Base-by-base conservation (phyloP, 2,888 invertebrate genomes). In the Onchidella celtica region DNA sequence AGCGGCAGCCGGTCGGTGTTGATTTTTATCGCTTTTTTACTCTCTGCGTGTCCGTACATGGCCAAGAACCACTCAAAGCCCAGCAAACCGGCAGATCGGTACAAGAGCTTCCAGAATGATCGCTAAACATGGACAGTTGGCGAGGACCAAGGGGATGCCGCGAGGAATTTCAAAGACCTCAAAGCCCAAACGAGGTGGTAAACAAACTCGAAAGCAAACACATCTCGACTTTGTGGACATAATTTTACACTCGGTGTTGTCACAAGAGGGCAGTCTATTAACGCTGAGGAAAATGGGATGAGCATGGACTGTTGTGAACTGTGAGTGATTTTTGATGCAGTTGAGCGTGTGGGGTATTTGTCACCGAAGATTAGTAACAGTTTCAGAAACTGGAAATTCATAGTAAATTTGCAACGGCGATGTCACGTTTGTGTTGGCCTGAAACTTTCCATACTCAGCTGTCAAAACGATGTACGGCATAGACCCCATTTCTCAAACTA, bases 61-160 rank as follows among this genome's bases (percentile, higher is more conserved):
- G 27, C 0, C 32, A 21, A 47, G 29, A 36, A 57, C 66, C 77
- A 77, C 77, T 77, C 57, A 11, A 68, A 77, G 24, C 68, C n/a
- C n/a, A n/a, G 34, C 77, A 68, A 77, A 34, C 36, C 24, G 21
- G 68, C 32, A 34, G n/a, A 24, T 55, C 36, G 34, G 66, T 21
- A 61, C 29, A 69, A 78, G 40, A 63, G 40, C 24, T 38, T 38
- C 55, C 34, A 63, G 47, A 79, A 70, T 65, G 79, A 79, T 72
- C 70, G 63, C 72, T 40, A 79, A 79, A 79, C 79, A 79, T 24
- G 36, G 65, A 79, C 79, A 79, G 70, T 79, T 79, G 79, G 79
- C 69, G 72, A 21, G 21, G 29, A n/a, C 34, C 40, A n/a, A 0
- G 21, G 47, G 24, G 66, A 36, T 57, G 77, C 65, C 36, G 77